Evolutionary conservation across 2,113 vertebrate genomes (phyloP), one percentile per base, ranked within the genome.

Genomic region (Myotis lucifugus): DNA sequence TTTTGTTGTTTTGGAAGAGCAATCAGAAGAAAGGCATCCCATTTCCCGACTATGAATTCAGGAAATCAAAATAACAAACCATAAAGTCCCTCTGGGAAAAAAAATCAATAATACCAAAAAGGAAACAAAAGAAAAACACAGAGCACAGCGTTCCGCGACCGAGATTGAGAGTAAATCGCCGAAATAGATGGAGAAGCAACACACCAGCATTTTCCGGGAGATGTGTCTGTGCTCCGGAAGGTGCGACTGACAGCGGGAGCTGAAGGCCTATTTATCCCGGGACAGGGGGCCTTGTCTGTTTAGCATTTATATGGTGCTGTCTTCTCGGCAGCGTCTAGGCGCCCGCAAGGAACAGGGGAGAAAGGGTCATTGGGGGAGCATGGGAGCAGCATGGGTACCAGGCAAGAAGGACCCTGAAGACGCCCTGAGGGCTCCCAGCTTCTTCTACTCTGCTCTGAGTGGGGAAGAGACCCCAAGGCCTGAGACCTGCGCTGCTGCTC

Each of bases 271-370:
- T 95, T 96, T 94, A 93, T 94, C 88, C 91, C 12, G 73, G 91
- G 72, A 78, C 82, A 54, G 67, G 74, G 1, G 0, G 79, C 92
- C 84, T 77, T 3, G 6, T 93, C 94, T 97, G 83, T 66, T 97
- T 92, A 93, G 96, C 96, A 94, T 97, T 96, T 95, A 91, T 84
- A 95, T 83, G 83, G 96, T 13, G 50, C 42, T 88, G 88, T 82
- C 82, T 95, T 34, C 64, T 79, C 40, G 0, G 56, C 32, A 9
- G 64, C 17, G 0, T 37, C 48, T 54, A 59, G 74, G 54, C 11
- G 25, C 50, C 13, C 17, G 29, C 4, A 46, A 90, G 73, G n/a
- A 83, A 64, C 29, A 0, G 8, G 10, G 69, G 25, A 50, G 59
- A 46, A 18, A 1, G 59, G 52, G 66, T 79, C 83, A 11, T 8